Evolutionary conservation across 2,797 vertebrate species (phyloP), one percentile per base, ranked within the genome.

Genomic region (Varecia variegata): DNA sequence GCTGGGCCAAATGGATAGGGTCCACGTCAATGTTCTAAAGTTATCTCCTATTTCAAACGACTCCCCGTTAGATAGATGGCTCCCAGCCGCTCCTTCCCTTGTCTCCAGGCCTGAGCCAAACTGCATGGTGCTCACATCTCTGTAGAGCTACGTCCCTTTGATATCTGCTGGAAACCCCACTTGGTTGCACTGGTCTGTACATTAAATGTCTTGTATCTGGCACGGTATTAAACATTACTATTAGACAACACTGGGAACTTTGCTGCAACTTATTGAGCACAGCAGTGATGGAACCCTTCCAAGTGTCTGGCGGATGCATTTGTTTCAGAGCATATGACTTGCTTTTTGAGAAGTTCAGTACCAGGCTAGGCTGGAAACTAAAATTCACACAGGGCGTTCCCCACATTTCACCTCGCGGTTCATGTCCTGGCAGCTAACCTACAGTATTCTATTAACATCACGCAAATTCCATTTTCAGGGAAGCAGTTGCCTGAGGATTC

Each of bases 271-370:
- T 84, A 67, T 5, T 80, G 47, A 95, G 67, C 35, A 62, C 67
- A 86, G 40, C n/a, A 27, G 27, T 20, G 25, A 71, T 30, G 83
- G 40, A 77, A 73, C 15, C 21, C 77, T 74, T 95, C 95, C 92
- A 95, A 89, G 8, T 43, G 52, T 79, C 87, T 97, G 88, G 80
- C 71, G 95, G 50, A 74, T 9, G 15, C 40, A 76, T 94, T 90
- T 60, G 71, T 87, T 84, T 94, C 60, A 84, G 50, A 93, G 87
- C 67, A 23, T n/a, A 79, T 82, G 87, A 70, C 62, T 68, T 4
- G 25, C 77, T 92, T 88, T 47, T 23, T 32, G 21, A 82, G 62
- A 85, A 40, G 68, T 40, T 90, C 89, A 38, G 93, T 50, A 67
- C 52, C 85, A 58, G 62, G 77, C 62, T 17, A 74, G 68, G 18